Evolutionary conservation across 2,888 invertebrate species (phyloP).

Genomic region (Antheraea assamensis): DNA sequence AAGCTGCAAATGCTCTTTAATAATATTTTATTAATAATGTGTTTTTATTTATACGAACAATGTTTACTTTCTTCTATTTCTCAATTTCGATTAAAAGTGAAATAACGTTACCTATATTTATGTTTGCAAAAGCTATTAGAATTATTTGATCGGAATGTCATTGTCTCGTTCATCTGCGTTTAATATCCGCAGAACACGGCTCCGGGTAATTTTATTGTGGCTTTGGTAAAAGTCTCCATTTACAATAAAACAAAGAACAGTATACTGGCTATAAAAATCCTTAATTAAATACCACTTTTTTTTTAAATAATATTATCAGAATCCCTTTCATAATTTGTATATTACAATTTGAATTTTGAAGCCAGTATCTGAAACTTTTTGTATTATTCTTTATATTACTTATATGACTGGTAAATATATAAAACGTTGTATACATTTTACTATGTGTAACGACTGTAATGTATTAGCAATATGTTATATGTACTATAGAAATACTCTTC

Average conservation of each 20-base stretch:
- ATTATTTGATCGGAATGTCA: slow-evolving; percentile 34
- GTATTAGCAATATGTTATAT: neutral
- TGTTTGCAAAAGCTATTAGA: slow-evolving; percentile 25
- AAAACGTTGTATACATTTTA: no score
- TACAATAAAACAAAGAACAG: slow-evolving; percentile 14
- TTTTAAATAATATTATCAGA: neutral
- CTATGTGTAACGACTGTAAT: no score
- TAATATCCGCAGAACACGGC: slow-evolving; percentile 43
- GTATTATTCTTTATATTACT: no score
- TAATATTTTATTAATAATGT: neutral
- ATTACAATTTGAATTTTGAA: no score
- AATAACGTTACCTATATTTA: slow-evolving; percentile 3
- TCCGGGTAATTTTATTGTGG: slow-evolving; percentile 46
- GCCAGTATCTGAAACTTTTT: no score
- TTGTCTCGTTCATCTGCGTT: slow-evolving; percentile 44
- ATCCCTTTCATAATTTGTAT: neutral
- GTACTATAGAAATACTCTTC: neutral
- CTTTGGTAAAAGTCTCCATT: slow-evolving; percentile 28
- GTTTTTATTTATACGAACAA: neutral
- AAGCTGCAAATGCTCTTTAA: neutral
- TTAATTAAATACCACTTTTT: neutral
- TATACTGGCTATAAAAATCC: neutral
- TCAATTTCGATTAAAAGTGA: neutral
- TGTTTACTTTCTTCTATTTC: neutral
- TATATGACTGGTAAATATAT: no score